Evolutionary conservation across 2,113 vertebrate species (phyloP).

Genomic region (Cynoglossus semilaevis): DNA sequence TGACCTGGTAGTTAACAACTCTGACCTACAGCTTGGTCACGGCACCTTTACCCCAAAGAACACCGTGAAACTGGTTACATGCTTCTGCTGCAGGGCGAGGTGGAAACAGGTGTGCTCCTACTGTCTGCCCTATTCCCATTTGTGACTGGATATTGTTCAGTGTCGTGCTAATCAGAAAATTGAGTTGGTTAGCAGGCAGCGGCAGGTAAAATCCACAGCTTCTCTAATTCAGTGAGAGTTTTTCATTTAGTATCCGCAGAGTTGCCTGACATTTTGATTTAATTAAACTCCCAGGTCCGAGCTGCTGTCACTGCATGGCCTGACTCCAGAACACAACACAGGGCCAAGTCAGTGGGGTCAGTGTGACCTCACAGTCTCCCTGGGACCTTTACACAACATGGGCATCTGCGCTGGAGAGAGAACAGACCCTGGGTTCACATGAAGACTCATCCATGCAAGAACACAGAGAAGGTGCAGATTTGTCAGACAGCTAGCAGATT

Average conservation of each 20-base stretch:
- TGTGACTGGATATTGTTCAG: background rate
- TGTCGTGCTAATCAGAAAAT: slow-evolving; percentile 10
- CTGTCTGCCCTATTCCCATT: too few relatives aligned
- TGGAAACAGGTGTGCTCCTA: too few relatives aligned
- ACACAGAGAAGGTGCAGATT: too few relatives aligned
- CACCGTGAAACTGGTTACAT: background rate
- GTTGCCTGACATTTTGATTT: slow-evolving; percentile 29
- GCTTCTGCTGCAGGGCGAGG: too few relatives aligned
- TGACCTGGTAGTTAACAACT: background rate
- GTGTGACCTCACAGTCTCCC: background rate
- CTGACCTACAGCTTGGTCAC: background rate
- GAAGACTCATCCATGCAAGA: too few relatives aligned
- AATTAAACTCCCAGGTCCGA: slow-evolving; percentile 19
- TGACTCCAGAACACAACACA: background rate
- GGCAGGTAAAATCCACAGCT: slow-evolving; percentile 15
- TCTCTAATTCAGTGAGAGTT: slow-evolving; percentile 28
- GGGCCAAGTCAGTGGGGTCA: slow-evolving; percentile 2
- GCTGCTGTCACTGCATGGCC: background rate
- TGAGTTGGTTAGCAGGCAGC: background rate
- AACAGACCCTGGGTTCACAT: too few relatives aligned
- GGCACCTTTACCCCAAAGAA: background rate
- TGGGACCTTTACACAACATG: too few relatives aligned
- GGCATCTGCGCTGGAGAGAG: too few relatives aligned
- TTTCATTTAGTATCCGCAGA: slow-evolving; percentile 16
- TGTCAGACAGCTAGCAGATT: too few relatives aligned